phyloP scores from a whole-genome alignment of 2,888 invertebrate species.

The Orthonychiurus folsomi region DNA sequence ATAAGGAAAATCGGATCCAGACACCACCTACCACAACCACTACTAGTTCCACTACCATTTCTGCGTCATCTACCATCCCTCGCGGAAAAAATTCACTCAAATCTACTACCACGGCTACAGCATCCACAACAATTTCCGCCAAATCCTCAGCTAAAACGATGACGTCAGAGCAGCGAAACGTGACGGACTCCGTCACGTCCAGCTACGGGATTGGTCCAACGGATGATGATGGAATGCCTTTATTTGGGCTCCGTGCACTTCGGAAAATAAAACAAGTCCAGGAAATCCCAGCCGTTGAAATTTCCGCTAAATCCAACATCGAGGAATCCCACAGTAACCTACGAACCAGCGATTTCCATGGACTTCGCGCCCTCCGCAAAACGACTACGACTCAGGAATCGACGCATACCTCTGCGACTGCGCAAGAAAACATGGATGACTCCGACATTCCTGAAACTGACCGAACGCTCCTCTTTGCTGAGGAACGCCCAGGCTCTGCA shows the following conservation, averaged over 20 bases:
- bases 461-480: neutral
- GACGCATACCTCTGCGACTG: neutral
- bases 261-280: slow-evolving; percentile 40
- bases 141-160: neutral
- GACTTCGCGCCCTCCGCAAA: neutral
- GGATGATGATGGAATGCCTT: slow-evolving; percentile 66
- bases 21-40: neutral
- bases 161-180: neutral
- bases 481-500: neutral
- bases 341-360: slow-evolving; percentile 11
- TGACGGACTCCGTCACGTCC: slow-evolving; percentile 53
- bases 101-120: too few relatives aligned
- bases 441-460: neutral
- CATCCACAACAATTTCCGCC: neutral
- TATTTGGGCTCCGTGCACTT: slow-evolving; percentile 69
- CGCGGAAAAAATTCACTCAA: too few relatives aligned
- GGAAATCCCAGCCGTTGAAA: slow-evolving; percentile 25
- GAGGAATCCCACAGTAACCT: neutral
- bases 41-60: neutral
- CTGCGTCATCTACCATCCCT: neutral
- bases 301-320: slow-evolving; percentile 6
- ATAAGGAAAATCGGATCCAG: neutral
- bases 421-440: neutral
- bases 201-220: slow-evolving; percentile 75
- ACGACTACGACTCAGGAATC: neutral